Evolutionary conservation across 2,888 invertebrate genomes (phyloP), one percentile per base, ranked within the genome.

Genomic region (Napeogenes inachia): DNA sequence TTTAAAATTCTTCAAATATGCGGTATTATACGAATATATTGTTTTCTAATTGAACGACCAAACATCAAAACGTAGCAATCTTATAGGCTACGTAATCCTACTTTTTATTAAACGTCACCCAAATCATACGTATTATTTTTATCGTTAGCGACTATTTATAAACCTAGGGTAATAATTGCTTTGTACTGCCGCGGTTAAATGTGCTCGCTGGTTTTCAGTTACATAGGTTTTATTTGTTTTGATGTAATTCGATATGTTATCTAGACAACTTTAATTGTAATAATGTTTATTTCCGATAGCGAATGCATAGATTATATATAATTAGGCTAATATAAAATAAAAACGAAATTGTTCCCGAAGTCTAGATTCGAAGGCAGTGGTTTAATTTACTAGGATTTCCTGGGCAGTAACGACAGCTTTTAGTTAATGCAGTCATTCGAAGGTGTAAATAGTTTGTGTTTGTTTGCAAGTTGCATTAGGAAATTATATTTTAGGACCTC

Each of bases 71-170:
- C 35, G 35, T 60, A 57, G 10, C 57, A 50, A 13, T 33, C 56
- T 50, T 30, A 46, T 56, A 57, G 56, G 42, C 47, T 54, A 59
- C 62, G 57, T 61, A 57, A 68, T 65, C 63, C 61, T 62, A 58
- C 32, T 65, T 64, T 63, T 69, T 66, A 70, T 68, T 68, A 66
- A 64, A 67, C 67, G 69, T 68, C 69, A 68, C 68, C 67, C 66
- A 67, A 68, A 70, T 75, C 71, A 71, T 75, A 76, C 72, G 74
- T 74, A 78, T 81, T 82, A 79, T 82, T 81, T 84, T 82, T 82
- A 82, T 79, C 79, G 75, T 79, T 74, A 81, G 81, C 80, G 76
- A 72, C 84, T 84, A 84, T 84, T 83, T 84, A 76, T 84, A 84
- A 73, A 73, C 75, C 75, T 76, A 79, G 77, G 77, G 73, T 74